Percentiles rank a stretch among this genome's conserved stretches.
These are phyloP conservation scores for Xestia xanthographa DNA, from an alignment of 2,888 invertebrate species.

Conservation along the genomic window DNA sequence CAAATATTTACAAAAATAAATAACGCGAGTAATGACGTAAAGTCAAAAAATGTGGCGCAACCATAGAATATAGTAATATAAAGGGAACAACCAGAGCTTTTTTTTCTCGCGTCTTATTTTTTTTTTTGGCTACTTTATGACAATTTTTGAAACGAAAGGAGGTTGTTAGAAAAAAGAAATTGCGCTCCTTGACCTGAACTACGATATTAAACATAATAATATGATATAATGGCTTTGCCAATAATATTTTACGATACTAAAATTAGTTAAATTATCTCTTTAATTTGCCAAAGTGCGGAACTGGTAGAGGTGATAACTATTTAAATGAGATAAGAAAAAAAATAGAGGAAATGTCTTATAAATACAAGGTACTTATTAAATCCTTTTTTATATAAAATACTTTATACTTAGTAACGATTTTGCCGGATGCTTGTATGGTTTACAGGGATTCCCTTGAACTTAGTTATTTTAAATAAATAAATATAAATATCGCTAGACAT, in stretches of 20 bases:
- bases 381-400: neutral
- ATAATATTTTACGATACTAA: too few species aligned
- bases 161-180: neutral
- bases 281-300: neutral
- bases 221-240: neutral
- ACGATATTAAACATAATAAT: neutral
- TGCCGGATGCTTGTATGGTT: neutral
- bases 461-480: neutral
- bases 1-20: neutral
- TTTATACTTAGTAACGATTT: neutral
- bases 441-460: neutral
- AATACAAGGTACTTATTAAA: neutral
- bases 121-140: neutral
- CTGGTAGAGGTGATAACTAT: neutral
- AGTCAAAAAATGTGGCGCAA: neutral
- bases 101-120: too few species aligned
- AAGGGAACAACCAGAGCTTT: too few species aligned
- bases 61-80: too few species aligned
- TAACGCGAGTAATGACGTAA: neutral
- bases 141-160: neutral
- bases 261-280: neutral
- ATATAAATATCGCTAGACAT: too few species aligned
- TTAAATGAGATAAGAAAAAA: neutral
- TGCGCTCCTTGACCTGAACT: neutral
- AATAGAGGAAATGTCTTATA: neutral